Base-by-base conservation (phyloP, 2,113 vertebrate genomes). In the Colinus virginianus region DNA sequence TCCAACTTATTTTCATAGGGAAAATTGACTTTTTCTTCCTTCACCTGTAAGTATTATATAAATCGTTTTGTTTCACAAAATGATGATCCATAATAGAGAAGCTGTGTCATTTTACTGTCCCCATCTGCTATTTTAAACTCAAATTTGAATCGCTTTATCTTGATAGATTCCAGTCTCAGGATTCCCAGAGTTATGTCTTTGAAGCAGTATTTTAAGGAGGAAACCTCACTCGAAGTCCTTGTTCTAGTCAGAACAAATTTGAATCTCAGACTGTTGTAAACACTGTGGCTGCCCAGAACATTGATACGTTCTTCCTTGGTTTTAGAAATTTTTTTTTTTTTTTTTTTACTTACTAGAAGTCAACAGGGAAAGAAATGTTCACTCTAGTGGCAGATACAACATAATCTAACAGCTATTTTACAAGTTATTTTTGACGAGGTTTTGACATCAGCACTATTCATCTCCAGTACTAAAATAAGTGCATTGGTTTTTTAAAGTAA, bases 221-320 rank as follows among this genome's bases (percentile, higher is more conserved):
- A 67, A 45, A 59, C 7, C 32, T 43, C 32, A 42, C 46, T 30
- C 15, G 36, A 77, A 58, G 4, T 48, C 13, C 4, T 42, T 36
- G 34, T 43, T 10, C 17, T 32, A 36, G 28, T 23, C 28, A 82
- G 45, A 81, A 46, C 12, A 15, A 18, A 46, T 53, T 58, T 83
- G 25, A 43, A 78, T 43, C 30, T 64, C 56, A 43, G 34, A 78
- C 6, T 70, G 16, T 10, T 49, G 25, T 58, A 43, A 78, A 84
- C 49, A 28, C 1, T 40, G 19, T 48, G 19, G 8, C 42, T 83
- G 13, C 11, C 32, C 36, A 71, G 72, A 83, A 43, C 2, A 7
- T 38, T 16, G 4, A 34, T 68, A 2, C 3, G 4, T 56, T 56
- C 1, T 30, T 46, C 6, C 9, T 66, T 51, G 9, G 2, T 21